Base-by-base conservation (phyloP, 2,113 vertebrate genomes). In the Leucopternis melanops region DNA sequence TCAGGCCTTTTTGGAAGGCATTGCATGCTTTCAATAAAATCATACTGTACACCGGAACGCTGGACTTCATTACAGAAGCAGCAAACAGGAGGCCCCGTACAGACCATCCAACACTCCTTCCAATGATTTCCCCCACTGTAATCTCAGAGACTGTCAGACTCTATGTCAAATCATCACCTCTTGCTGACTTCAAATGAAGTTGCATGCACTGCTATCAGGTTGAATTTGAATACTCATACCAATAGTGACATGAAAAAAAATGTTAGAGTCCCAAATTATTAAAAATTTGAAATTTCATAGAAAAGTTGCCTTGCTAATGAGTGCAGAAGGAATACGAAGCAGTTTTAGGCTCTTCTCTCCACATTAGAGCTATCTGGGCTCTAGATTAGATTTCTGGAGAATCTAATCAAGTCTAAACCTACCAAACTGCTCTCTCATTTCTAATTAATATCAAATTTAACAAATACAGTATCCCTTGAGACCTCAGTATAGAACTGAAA, bases 391-490 rank as follows among this genome's bases (percentile, higher is more conserved):
- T 90, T 95, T 90, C 90, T 94, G 34, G 45, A 78, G 42, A 93
- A 86, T 22, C 40, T 81, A 80, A 93, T 83, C 74, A 71, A 81
- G 55, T 73, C 67, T 55, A 94, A 95, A 83, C 17, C 23, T 62
- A 77, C 25, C 52, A 94, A 79, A 90, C 7, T 44, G n/a, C 50
- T 16, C 58, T 80, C 67, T 84, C 27, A 55, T 88, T 94, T 88
- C 83, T 92, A 93, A 96, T 88, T 90, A 94, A 73, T 81, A 94
- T 40, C 22, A 81, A 81, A 31, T 80, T 83, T 57, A 71, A 90
- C 29, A 95, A 94, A 94, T 50, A 81, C 62, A 70, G 40, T 45
- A 61, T 47, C 79, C 90, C 85, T 83, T 1, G 9, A 86, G 59
- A 80, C 32, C 9, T 59, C 88, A 73, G 32, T 25, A 92, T 5